These are phyloP conservation scores for Chrysemys picta DNA, from an alignment of 2,113 vertebrate genomes.

Conservation along the genomic window DNA sequence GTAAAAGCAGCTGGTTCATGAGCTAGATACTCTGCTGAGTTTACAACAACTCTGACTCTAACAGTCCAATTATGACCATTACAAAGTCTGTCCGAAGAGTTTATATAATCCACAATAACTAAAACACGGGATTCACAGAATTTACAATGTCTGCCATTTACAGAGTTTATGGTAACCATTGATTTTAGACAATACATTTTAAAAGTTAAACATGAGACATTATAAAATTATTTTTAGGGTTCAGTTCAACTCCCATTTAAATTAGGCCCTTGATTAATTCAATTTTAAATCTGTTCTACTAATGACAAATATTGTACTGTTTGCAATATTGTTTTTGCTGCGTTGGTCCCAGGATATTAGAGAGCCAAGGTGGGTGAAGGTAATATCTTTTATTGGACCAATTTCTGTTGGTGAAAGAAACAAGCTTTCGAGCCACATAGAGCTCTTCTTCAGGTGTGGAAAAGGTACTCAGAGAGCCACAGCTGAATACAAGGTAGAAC, in stretches of 20 bases:
- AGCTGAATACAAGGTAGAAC: background rate
- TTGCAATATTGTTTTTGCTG: background rate
- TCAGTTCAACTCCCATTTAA: background rate
- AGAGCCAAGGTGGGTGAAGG: background rate
- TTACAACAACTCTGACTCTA: background rate
- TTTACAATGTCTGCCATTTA: slow-evolving; percentile 17
- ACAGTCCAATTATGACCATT: slow-evolving; percentile 5
- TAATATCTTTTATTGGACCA: background rate
- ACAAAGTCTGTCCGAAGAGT: slow-evolving; percentile 10
- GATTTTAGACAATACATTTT: background rate
- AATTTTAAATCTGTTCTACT: background rate
- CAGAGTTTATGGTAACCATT: background rate
- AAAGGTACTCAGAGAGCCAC: background rate
- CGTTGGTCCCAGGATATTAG: background rate
- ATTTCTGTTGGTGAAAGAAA: background rate
- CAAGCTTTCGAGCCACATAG: background rate
- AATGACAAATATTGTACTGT: background rate
- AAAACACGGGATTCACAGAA: background rate
- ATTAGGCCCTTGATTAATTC: background rate
- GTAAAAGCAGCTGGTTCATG: slow-evolving; percentile 25
- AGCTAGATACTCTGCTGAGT: slow-evolving; percentile 4
- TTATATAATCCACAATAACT: background rate
- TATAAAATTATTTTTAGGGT: background rate
- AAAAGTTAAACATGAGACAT: background rate
- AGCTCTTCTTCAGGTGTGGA: background rate